Percentiles rank a stretch among this genome's conserved stretches.
phyloP scores from a whole-genome alignment of 2,113 vertebrate species.

The Cettia cetti region DNA sequence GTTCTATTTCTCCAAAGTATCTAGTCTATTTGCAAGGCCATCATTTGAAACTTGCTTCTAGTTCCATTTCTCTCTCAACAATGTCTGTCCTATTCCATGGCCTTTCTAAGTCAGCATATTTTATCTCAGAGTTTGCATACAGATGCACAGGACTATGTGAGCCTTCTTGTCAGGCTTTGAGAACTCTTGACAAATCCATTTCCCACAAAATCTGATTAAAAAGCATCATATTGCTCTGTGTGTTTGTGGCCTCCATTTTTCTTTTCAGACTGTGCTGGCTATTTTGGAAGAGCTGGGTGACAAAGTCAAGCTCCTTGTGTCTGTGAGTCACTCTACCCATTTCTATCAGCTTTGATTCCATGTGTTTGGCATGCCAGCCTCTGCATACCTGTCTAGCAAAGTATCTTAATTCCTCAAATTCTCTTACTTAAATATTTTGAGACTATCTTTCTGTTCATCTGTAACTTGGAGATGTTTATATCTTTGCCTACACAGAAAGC shows the following conservation, averaged over 20 bases:
- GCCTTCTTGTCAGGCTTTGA: not conserved
- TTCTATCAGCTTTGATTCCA: not conserved
- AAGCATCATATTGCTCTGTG: not conserved
- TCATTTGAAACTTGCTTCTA: not conserved
- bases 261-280: not conserved
- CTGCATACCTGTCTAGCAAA: not conserved
- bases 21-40: not conserved
- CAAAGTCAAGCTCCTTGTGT: not conserved
- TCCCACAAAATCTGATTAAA: slow-evolving; percentile 25
- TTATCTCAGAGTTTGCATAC: not conserved
- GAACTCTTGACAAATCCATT: not conserved
- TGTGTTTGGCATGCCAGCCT: not conserved
- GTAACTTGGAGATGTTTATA: not conserved
- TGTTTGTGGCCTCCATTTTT: not conserved
- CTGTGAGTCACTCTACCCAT: not conserved
- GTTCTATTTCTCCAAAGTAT: not conserved
- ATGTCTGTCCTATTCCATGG: not conserved
- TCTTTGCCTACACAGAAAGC: not conserved
- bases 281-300: not conserved
- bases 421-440: not conserved
- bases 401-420: not conserved
- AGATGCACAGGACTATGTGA: not conserved
- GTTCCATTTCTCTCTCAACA: not conserved
- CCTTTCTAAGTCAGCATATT: not conserved
- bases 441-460: not conserved